Evolutionary conservation across 2,888 invertebrate genomes (phyloP).

Genomic region (Sialis lutaria): DNA sequence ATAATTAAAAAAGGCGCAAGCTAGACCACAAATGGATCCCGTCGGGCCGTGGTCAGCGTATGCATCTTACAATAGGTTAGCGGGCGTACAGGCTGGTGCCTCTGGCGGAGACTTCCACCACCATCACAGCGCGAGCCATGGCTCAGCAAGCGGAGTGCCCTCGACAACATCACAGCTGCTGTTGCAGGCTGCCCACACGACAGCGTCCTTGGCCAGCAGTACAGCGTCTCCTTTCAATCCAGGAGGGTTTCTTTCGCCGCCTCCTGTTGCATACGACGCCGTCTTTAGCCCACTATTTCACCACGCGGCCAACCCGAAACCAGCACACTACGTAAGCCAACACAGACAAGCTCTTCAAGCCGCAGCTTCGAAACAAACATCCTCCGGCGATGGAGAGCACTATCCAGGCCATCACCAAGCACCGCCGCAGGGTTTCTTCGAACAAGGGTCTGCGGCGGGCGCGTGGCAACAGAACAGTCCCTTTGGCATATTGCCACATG

Average conservation of each 20-base stretch:
- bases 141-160: conserved; percentile 33
- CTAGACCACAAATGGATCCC: conserved; percentile 51
- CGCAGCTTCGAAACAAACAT: conserved; percentile 19
- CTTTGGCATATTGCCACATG: conserved; percentile 62
- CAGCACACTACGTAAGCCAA: conserved; percentile 51
- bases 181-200: conserved; percentile 43
- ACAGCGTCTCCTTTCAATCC: conserved; percentile 49
- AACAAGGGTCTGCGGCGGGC: conserved; percentile 36
- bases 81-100: conserved; percentile 50
- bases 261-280: conserved; percentile 62
- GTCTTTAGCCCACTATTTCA: conserved; percentile 72
- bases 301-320: conserved; percentile 51
- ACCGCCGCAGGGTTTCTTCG: conserved; percentile 45
- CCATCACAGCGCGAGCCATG: conserved; percentile 37
- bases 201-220: conserved; percentile 38
- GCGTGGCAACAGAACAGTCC: conserved; percentile 68
- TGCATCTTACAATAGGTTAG: conserved; percentile 67
- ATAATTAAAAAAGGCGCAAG: neutral
- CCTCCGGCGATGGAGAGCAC: conserved; percentile 16
- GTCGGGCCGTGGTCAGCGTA: conserved; percentile 78
- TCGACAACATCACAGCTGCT: conserved; percentile 49
- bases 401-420: conserved; percentile 36
- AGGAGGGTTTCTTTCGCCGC: conserved; percentile 55
- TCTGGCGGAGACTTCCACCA: conserved; percentile 49
- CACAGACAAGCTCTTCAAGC: conserved; percentile 42